Conservation (phyloP, 2,888 invertebrate species). For the Imbricaverruca yamaguchii region DNA sequence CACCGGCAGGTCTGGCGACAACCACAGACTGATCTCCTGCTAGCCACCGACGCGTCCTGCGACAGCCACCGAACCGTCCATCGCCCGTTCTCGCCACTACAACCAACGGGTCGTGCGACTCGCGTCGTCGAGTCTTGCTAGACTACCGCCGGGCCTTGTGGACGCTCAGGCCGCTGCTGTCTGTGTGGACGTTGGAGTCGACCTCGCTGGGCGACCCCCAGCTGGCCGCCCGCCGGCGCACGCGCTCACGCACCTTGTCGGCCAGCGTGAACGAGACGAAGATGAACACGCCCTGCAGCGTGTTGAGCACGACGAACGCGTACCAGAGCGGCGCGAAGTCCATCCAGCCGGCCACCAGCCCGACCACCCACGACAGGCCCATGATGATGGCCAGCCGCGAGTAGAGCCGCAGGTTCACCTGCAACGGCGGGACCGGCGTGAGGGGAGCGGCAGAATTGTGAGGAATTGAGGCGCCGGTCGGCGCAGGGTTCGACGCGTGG, state of each 20-base stretch:
- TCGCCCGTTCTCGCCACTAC: no score
- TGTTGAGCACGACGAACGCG: conserved; percentile 45
- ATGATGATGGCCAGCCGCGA: conserved; percentile 45
- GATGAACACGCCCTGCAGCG: conserved; percentile 47
- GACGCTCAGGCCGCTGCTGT: conserved; percentile 12
- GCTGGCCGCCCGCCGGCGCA: conserved; percentile 19
- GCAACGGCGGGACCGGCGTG: conserved; percentile 33
- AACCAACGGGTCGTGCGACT: no score
- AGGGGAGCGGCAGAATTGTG: conserved; percentile 30
- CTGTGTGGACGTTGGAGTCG: conserved; percentile 14
- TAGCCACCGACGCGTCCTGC: no score
- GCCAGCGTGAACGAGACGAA: conserved; percentile 47
- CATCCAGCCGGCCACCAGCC: conserved; percentile 44
- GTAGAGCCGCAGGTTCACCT: conserved; percentile 43
- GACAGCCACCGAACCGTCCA: neutral
- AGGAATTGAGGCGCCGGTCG: conserved; percentile 36
- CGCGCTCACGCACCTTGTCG: conserved; percentile 38
- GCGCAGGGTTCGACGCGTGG: no score
- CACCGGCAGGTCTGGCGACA: no score
- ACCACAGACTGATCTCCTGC: no score
- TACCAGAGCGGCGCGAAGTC: conserved; percentile 44
- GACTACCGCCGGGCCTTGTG: neutral
- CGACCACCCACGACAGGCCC: conserved; percentile 47
- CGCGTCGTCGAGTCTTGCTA: neutral
- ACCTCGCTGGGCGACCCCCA: neutral